These are phyloP conservation scores for Eurytoma californica DNA, from an alignment of 2,888 invertebrate genomes.

Conservation along the genomic window DNA sequence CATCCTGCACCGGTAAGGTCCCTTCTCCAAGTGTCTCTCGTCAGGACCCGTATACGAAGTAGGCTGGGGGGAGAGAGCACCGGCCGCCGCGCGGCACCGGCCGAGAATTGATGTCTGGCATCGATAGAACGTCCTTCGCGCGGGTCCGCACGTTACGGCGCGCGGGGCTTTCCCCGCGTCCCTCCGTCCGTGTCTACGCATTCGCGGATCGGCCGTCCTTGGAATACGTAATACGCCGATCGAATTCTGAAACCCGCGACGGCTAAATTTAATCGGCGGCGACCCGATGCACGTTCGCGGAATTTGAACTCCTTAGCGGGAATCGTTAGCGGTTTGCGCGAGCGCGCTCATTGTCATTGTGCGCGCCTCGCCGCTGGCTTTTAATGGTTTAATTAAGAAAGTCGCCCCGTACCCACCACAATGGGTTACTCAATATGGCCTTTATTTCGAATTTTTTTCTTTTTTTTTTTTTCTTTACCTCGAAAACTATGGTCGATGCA, in stretches of 20 bases:
- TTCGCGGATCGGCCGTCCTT: constrained; percentile 40
- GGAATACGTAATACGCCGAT: constrained; percentile 55
- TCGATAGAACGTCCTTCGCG: constrained; percentile 48
- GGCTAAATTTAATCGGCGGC: constrained; percentile 51
- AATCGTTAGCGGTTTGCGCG: constrained; percentile 48
- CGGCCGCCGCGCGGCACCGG: neutral
- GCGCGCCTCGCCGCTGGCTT: constrained; percentile 1
- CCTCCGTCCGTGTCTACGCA: constrained; percentile 19
- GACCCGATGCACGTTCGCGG: constrained; percentile 40
- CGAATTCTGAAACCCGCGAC: constrained; percentile 31
- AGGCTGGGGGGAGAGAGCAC: neutral
- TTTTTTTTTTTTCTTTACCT: neutral
- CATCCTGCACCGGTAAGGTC: too few species aligned
- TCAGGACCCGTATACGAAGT: constrained; percentile 14
- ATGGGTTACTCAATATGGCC: constrained; percentile 40
- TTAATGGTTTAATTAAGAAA: constrained; percentile 53
- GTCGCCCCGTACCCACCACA: constrained; percentile 8
- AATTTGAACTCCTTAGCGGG: constrained; percentile 51
- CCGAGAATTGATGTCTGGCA: constrained; percentile 50
- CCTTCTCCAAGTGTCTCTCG: neutral
- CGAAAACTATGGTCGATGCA: constrained; percentile 5
- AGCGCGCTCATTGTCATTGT: constrained; percentile 44
- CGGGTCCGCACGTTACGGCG: constrained; percentile 5
- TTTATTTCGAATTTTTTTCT: constrained; percentile 26
- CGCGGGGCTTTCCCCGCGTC: constrained; percentile 21